Base-by-base conservation (phyloP, 2,113 vertebrate species). In the Entelurus aequoreus region DNA sequence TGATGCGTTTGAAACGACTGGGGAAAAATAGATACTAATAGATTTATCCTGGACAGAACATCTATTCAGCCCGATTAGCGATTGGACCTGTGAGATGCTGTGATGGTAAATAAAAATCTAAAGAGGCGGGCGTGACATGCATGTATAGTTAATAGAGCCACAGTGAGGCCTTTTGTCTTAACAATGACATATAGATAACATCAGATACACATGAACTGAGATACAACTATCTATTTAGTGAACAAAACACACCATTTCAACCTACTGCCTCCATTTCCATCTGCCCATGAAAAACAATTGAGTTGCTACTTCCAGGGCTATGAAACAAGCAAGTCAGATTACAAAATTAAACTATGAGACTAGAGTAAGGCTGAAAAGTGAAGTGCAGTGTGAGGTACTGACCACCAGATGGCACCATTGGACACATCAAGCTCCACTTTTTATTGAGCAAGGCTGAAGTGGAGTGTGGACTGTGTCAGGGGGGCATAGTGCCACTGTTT, bases 371-470 rank as follows among this genome's bases (percentile, higher is more conserved):
- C 19, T 6, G 12, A 28, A 51, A 51, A 56, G 47, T 67, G 1
- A 16, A 21, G 7, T 50, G 82, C 51, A 79, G 57, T 81, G 46
- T 46, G 8, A 48, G 6, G 6, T 9, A 51, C n/a, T 35, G 52
- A 79, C 58, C 86, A 84, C 79, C 75, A 88, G 88, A 84, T 84
- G 11, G 76, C 71, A 72, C 60, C 68, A 81, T 87, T 76, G 70
- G 59, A 74, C 82, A 76, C 72, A 53, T 59, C 69, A 62, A 76
- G 48, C 52, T 49, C 15, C 44, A 35, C 35, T 35, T 62, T 35
- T 21, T 37, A 67, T 74, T 55, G 21, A 49, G 15, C 12, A 44
- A 19, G 48, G 50, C 51, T 55, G 8, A 61, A 54, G 52, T 69
- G 51, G 71, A 21, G 21, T 51, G 52, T 54, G 66, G 56, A 50